Conservation (phyloP, 2,888 invertebrate species). For the Stenchaetothrips biformis region DNA sequence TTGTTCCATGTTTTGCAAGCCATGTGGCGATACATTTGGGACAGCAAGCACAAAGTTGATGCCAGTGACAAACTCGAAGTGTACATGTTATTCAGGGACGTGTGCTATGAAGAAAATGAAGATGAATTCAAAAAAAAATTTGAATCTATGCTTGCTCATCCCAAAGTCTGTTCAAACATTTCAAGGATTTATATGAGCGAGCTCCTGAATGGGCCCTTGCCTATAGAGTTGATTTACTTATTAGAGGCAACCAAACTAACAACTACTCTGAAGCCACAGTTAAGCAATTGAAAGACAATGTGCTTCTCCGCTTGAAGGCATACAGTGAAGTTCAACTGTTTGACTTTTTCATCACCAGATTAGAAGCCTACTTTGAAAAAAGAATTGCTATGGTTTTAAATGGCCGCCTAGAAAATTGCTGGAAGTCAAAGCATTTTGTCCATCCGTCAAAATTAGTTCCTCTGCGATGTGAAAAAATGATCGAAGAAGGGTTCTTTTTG, state of each 20-base stretch:
- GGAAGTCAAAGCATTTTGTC: neutral
- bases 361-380: neutral
- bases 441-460: neutral
- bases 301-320: neutral
- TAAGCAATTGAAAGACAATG: neutral
- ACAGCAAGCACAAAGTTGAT: neutral
- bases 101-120: neutral
- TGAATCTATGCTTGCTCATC: neutral
- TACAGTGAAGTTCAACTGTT: slow-evolving; percentile 1
- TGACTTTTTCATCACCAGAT: neutral
- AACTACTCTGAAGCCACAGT: slow-evolving; percentile 1
- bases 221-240: neutral
- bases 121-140: slow-evolving; percentile 17
- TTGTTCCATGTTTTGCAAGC: slow-evolving; percentile 6
- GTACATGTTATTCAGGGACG: neutral
- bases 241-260: neutral
- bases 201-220: neutral
- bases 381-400: neutral
- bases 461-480: neutral
- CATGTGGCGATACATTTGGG: neutral
- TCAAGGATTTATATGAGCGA: neutral
- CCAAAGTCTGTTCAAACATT: neutral
- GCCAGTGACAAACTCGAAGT: neutral
- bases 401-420: neutral
- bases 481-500: neutral